Percentiles rank a stretch among this genome's conserved stretches.
Conservation (phyloP, 2,888 invertebrate species). For the Andrena flavipes region DNA sequence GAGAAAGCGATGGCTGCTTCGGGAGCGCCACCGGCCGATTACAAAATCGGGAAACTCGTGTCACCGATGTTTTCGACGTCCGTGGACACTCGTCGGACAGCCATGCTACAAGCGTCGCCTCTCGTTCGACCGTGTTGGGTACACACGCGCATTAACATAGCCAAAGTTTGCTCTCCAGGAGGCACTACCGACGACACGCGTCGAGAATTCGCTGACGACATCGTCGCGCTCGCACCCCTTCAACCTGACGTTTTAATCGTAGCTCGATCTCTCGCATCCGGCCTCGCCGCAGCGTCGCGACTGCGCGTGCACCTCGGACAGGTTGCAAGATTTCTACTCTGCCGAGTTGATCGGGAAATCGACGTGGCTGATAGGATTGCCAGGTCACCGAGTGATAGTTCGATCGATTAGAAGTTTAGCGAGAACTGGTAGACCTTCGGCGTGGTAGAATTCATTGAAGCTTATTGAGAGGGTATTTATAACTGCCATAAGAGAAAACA, state of each 20-base stretch:
- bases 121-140: conserved; percentile 27
- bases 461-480: too few species aligned
- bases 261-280: conserved; percentile 17
- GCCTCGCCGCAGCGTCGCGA: not conserved
- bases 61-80: conserved; percentile 29
- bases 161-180: conserved; percentile 55
- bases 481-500: too few species aligned
- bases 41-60: conserved; percentile 26
- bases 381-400: too few species aligned
- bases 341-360: not conserved
- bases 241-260: conserved; percentile 37
- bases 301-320: not conserved
- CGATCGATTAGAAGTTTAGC: too few species aligned
- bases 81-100: conserved; percentile 22
- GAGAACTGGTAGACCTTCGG: not conserved
- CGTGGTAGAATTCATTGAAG: too few species aligned
- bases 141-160: conserved; percentile 52
- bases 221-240: conserved; percentile 14
- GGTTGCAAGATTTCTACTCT: not conserved
- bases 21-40: not conserved
- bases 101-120: conserved; percentile 27
- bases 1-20: not conserved
- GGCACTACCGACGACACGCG: conserved; percentile 31
- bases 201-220: conserved; percentile 57
- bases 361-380: not conserved